These are phyloP conservation scores for Agriotes lineatus DNA, from an alignment of 2,888 invertebrate genomes.

Conservation along the genomic window DNA sequence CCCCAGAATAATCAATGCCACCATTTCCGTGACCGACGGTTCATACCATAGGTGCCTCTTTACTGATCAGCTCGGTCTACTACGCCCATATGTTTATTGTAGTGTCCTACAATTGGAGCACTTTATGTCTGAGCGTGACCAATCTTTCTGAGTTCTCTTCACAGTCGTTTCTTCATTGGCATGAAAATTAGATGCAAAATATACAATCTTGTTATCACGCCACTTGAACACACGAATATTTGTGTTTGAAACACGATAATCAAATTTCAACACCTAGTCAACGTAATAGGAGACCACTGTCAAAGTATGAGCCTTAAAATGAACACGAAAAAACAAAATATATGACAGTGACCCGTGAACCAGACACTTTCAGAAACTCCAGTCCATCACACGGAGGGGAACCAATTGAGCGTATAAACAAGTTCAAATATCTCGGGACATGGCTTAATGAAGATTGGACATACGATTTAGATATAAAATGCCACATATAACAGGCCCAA, in stretches of 20 bases:
- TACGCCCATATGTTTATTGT: slow-evolving; percentile 46
- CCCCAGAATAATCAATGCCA: slow-evolving; percentile 1
- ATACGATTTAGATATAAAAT: too few relatives aligned
- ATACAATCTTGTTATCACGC: slow-evolving; percentile 4
- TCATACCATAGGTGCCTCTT: slow-evolving; percentile 10
- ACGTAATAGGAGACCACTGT: too few relatives aligned
- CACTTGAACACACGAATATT: slow-evolving; percentile 11
- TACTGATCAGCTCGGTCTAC: slow-evolving; percentile 42
- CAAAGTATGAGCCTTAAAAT: too few relatives aligned
- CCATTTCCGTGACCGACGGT: background rate
- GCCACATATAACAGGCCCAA: too few relatives aligned
- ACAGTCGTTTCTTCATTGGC: background rate
- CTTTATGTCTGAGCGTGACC: background rate
- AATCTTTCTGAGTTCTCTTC: slow-evolving; percentile 15
- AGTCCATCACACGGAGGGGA: too few relatives aligned
- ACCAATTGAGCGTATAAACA: too few relatives aligned
- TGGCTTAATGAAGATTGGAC: too few relatives aligned
- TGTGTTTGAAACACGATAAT: slow-evolving; percentile 30
- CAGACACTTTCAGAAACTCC: too few relatives aligned
- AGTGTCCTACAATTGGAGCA: slow-evolving; percentile 43
- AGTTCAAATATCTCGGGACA: too few relatives aligned
- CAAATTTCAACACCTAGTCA: too few relatives aligned
- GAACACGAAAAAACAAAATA: too few relatives aligned
- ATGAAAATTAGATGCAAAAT: background rate
- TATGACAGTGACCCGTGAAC: too few relatives aligned